These are phyloP conservation scores for Listronotus bonariensis DNA, from an alignment of 1,140 invertebrate species.

Conservation along the genomic window DNA sequence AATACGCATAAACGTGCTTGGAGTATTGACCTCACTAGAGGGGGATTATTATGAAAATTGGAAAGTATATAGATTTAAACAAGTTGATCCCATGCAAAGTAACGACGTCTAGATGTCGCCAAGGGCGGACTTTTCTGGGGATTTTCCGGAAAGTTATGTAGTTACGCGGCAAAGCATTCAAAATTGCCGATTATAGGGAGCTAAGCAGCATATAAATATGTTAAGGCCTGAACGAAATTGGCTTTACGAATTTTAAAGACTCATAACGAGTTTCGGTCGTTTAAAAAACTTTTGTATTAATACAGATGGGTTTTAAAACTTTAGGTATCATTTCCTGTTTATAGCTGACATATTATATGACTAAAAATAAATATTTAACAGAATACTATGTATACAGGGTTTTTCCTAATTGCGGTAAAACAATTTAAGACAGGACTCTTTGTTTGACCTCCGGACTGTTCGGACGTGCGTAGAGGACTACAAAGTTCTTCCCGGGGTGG, in stretches of 20 bases:
- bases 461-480: too few species aligned
- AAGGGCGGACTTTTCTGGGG: constrained; percentile 41
- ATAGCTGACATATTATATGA: too few species aligned
- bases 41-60: constrained; percentile 48
- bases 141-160: constrained; percentile 48
- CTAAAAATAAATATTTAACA: too few species aligned
- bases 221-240: constrained; percentile 40
- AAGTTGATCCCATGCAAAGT: constrained; percentile 47
- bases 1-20: constrained; percentile 9
- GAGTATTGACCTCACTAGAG: constrained; percentile 30
- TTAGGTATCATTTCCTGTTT: too few species aligned
- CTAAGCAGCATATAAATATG: constrained; percentile 49
- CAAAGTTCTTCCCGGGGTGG: too few species aligned
- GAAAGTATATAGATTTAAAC: constrained; percentile 48
- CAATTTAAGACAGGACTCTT: too few species aligned
- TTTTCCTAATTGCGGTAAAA: too few species aligned
- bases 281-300: constrained; percentile 34
- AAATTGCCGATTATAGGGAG: constrained; percentile 52
- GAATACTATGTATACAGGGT: too few species aligned
- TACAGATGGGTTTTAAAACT: constrained; percentile 1
- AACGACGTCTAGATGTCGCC: constrained; percentile 50
- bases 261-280: constrained; percentile 29
- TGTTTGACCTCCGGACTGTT: too few species aligned
- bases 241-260: constrained; percentile 33
- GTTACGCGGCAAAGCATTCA: constrained; percentile 47